Evolutionary conservation across 2,888 invertebrate species (phyloP), one percentile per base, ranked within the genome.

Genomic region (Heliothis peltigera): DNA sequence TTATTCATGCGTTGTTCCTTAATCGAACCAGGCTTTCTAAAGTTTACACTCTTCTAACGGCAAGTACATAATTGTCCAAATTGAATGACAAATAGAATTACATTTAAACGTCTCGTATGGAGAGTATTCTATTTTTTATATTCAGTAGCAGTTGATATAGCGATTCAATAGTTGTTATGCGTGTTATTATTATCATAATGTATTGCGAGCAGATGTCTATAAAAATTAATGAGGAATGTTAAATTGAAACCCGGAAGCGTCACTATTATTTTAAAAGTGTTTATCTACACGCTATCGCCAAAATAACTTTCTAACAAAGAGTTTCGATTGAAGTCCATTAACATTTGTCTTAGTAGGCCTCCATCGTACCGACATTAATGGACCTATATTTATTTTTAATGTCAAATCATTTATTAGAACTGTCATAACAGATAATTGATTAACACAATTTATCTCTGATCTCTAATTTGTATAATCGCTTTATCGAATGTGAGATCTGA

Each of bases 161-260:
- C 64, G 70, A 75, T 73, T 54, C 61, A 70, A 75, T 83, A 77
- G 64, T 47, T 66, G 52, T 69, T 85, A 87, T 84, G 64, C 80
- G 75, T 86, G 87, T 63, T 64, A 68, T 69, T 64, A 77, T 67
- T 73, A n/a, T n/a, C n/a, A n/a, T n/a, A n/a, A n/a, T 71, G 76
- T 72, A 77, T 80, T 55, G 69, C 72, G 72, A 81, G 73, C 81
- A 81, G 79, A 75, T 65, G 64, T 48, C 65, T 58, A 57, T 64
- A 68, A 70, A 67, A 65, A 57, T 70, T 49, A 76, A 70, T 48
- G 56, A 78, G 78, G 76, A 75, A 81, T 84, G 76, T 83, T 82
- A 81, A 78, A 80, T 80, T 82, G 76, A 81, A 81, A 82, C 82
- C 87, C 88, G 88, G 88, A 89, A 87, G 87, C 86, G 73, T 70